A percentile compares a stretch with the other conserved stretches of the same genome.
These are phyloP conservation scores for Babyrousa celebensis DNA, from an alignment of 2,797 vertebrate genomes.

Conservation along the genomic window DNA sequence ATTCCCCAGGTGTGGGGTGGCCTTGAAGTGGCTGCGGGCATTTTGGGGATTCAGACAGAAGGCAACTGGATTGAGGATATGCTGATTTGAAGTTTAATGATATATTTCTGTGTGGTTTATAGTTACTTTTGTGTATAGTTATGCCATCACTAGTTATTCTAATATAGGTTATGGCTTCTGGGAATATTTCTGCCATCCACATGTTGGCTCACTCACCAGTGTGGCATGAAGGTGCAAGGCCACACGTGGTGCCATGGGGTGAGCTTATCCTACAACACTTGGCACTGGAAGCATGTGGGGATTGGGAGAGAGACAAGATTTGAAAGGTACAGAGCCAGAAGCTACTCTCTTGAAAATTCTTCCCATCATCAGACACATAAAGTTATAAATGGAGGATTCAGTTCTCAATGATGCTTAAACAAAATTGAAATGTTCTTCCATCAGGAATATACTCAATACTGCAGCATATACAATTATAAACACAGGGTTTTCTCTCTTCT, in stretches of 20 bases:
- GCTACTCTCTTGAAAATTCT: slow-evolving; percentile 33
- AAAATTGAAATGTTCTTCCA: slow-evolving; percentile 42
- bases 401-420: slow-evolving; percentile 2
- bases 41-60: background rate
- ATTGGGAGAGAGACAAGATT: background rate
- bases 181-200: background rate
- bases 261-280: background rate
- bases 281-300: background rate
- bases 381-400: slow-evolving; percentile 50
- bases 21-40: background rate
- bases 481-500: background rate
- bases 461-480: slow-evolving; percentile 3
- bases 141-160: background rate
- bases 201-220: background rate
- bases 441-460: slow-evolving; percentile 3
- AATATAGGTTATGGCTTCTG: background rate
- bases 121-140: background rate
- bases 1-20: background rate
- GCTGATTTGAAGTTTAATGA: background rate
- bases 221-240: background rate
- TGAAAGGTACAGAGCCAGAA: background rate
- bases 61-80: background rate
- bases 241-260: background rate
- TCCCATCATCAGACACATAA: background rate
- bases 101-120: background rate